phyloP scores from a whole-genome alignment of 2,113 vertebrate genomes.

The Chunga burmeisteri region DNA sequence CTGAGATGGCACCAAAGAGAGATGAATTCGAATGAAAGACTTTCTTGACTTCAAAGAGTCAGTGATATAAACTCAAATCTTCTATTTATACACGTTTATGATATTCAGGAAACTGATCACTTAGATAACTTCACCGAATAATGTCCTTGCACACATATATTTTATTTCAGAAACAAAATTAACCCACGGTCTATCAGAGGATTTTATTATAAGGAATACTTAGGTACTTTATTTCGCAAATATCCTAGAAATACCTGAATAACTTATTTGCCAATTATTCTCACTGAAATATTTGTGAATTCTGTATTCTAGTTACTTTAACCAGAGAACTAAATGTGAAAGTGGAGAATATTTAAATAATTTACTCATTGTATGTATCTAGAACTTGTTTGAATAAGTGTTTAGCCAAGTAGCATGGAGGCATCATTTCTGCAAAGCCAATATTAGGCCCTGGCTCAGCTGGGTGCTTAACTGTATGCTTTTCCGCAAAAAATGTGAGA shows the following conservation, averaged over 20 bases:
- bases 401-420: background rate
- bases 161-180: background rate
- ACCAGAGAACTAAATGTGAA: background rate
- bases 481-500: background rate
- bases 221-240: background rate
- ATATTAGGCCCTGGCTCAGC: background rate
- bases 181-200: background rate
- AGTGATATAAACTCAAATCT: background rate
- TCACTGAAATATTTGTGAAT: background rate
- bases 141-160: background rate
- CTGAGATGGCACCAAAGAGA: background rate
- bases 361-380: background rate
- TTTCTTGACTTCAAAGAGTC: background rate
- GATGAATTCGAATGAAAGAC: background rate
- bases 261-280: background rate
- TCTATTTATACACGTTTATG: background rate
- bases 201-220: background rate
- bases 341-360: background rate
- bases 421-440: background rate
- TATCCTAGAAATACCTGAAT: background rate
- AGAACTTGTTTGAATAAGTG: background rate
- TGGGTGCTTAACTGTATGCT: background rate
- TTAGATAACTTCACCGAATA: background rate
- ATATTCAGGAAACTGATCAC: background rate
- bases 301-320: background rate